Conservation (phyloP, 2,113 vertebrate species). For the Ellobius talpinus region DNA sequence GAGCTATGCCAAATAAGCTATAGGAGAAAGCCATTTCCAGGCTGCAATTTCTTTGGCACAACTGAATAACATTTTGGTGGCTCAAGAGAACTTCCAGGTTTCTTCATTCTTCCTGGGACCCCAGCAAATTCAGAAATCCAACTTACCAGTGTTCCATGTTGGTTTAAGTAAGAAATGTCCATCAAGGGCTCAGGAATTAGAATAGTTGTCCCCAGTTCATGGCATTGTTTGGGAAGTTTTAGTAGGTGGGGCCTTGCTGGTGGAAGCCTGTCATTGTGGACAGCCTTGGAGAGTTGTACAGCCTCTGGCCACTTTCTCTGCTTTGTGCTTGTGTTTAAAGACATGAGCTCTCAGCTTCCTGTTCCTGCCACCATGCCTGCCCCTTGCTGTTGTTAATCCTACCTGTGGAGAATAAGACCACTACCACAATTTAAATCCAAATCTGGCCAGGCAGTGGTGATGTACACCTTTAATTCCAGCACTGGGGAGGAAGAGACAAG, state of each 20-base stretch:
- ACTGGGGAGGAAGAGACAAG: too few relatives aligned
- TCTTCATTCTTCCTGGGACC: background rate
- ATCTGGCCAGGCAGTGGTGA: background rate
- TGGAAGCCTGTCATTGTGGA: background rate
- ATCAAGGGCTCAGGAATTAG: background rate
- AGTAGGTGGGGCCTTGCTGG: background rate
- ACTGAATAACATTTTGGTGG: slow-evolving; percentile 14
- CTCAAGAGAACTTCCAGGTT: background rate
- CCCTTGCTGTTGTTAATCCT: background rate
- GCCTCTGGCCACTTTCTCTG: background rate
- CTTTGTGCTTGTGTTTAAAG: background rate
- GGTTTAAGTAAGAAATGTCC: background rate
- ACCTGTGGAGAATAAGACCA: background rate
- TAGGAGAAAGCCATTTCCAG: slow-evolving; percentile 24
- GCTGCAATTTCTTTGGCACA: background rate
- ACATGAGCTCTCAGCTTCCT: background rate
- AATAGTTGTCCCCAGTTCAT: background rate
- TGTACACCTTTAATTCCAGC: too few relatives aligned
- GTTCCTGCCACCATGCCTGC: background rate
- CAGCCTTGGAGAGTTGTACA: background rate
- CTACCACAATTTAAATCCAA: background rate
- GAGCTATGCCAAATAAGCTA: slow-evolving; percentile 50
- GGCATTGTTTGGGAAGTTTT: background rate
- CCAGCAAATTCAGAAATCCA: background rate
- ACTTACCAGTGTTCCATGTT: background rate